These are phyloP conservation scores for Apostichopus californicus DNA, from an alignment of 35 echinoderm and acorn worm genomes.

Conservation along the genomic window DNA sequence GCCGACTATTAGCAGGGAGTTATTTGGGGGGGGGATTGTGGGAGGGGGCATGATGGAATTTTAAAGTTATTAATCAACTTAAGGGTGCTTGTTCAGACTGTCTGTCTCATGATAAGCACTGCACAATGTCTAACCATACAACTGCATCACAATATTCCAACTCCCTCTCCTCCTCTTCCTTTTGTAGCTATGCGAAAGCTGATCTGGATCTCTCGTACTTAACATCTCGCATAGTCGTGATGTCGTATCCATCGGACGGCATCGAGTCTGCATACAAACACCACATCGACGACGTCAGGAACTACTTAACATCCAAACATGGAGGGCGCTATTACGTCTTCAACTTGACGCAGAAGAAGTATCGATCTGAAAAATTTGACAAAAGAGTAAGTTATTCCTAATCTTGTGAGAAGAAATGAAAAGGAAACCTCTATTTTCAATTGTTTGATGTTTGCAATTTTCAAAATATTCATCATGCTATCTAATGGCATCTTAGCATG, in stretches of 20 bases:
- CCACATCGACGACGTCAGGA: constrained; percentile 92
- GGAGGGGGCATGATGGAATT: too few relatives aligned
- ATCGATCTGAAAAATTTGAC: constrained; percentile 83
- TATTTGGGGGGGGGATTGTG: too few relatives aligned
- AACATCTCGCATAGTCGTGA: constrained; percentile 85
- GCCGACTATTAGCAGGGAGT: too few relatives aligned
- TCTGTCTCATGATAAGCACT: constrained; percentile 3
- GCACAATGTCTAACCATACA: constrained; percentile 5
- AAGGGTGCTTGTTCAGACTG: neutral
- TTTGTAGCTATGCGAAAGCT: constrained; percentile 80
- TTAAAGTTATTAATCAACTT: too few relatives aligned
- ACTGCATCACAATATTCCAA: neutral
- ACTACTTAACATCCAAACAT: constrained; percentile 78
- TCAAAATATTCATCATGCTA: too few relatives aligned
- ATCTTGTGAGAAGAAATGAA: neutral
- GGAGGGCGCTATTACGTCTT: constrained; percentile 84
- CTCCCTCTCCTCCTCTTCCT: neutral
- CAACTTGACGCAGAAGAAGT: constrained; percentile 84
- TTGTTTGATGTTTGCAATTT: too few relatives aligned
- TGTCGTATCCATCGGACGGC: constrained; percentile 96
- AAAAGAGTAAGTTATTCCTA: constrained; percentile 69
- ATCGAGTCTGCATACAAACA: constrained; percentile 95
- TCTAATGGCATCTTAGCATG: too few relatives aligned
- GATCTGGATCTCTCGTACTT: constrained; percentile 89
- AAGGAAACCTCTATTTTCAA: too few relatives aligned